phyloP scores from a whole-genome alignment of 2,113 vertebrate genomes.

The Vidua chalybeata region DNA sequence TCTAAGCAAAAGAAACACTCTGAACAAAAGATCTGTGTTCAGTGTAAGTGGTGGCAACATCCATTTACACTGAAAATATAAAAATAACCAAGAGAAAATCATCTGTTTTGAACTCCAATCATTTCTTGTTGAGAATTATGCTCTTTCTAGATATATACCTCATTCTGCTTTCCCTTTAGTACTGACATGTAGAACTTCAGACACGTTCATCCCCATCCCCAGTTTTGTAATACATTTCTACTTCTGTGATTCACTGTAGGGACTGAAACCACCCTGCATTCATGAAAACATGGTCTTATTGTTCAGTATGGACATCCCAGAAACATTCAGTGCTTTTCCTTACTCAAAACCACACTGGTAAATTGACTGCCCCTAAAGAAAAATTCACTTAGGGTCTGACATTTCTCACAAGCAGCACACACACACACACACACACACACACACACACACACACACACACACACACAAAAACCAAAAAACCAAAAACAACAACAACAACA shows the following conservation, averaged over 20 bases:
- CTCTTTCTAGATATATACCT: background rate
- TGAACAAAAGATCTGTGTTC: background rate
- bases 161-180: background rate
- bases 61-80: background rate
- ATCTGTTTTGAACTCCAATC: background rate
- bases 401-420: background rate
- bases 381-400: background rate
- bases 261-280: background rate
- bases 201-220: rapidly evolving
- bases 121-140: background rate
- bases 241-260: background rate
- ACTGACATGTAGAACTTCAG: background rate
- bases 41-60: background rate
- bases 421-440: background rate
- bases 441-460: too few species aligned
- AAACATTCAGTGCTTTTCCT: background rate
- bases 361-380: background rate
- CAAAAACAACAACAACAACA: too few species aligned
- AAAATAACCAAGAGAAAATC: background rate
- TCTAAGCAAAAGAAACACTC: background rate
- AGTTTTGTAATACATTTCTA: background rate
- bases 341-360: background rate
- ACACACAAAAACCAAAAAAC: too few species aligned
- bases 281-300: background rate
- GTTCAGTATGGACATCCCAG: background rate